Percentiles rank a stretch among this genome's conserved stretches.
phyloP scores from a whole-genome alignment of 2,113 vertebrate genomes.

The Galemys pyrenaicus region DNA sequence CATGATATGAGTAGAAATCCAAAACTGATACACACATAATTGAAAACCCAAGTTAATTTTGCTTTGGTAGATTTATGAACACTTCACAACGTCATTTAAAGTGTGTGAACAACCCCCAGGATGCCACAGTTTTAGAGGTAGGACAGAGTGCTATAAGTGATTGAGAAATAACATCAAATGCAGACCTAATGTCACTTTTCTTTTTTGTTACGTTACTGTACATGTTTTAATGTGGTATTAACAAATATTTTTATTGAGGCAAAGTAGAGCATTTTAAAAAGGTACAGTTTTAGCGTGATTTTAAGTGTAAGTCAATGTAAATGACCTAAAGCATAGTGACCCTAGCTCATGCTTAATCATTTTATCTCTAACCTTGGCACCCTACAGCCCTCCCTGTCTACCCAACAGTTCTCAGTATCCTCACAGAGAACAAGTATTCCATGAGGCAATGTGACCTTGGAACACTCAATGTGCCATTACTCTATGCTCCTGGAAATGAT shows the following conservation, averaged over 20 bases:
- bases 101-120: background rate
- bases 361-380: background rate
- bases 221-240: background rate
- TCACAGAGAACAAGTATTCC: background rate
- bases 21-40: background rate
- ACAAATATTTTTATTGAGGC: constrained; percentile 16
- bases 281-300: background rate
- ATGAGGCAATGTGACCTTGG: constrained; percentile 37
- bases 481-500: background rate
- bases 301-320: background rate
- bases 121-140: background rate
- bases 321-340: constrained; percentile 30
- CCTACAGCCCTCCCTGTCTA: background rate
- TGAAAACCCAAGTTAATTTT: background rate
- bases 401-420: background rate
- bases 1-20: background rate
- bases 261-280: constrained; percentile 50
- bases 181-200: background rate
- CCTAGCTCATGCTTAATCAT: background rate
- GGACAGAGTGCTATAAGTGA: background rate
- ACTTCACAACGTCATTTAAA: background rate
- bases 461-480: background rate
- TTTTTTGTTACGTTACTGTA: background rate
- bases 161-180: background rate
- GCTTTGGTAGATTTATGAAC: background rate